Evolutionary conservation across 2,113 vertebrate genomes (phyloP), one percentile per base, ranked within the genome.

Genomic region (Stictonetta naevosa): DNA sequence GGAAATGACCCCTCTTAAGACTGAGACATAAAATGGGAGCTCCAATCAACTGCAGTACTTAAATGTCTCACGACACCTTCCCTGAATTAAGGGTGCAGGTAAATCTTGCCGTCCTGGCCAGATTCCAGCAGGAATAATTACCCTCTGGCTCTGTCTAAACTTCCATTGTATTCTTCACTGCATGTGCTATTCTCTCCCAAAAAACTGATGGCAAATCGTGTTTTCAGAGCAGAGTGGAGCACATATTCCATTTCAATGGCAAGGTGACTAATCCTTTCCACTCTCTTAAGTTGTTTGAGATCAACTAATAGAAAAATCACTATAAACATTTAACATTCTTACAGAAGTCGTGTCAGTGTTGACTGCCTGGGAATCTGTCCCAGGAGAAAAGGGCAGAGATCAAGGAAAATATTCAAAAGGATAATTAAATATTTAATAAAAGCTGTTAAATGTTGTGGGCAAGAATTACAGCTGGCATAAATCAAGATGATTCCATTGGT

Each of bases 381-480:
- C 88, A 36, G 72, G 83, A 93, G 93, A 34, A 60, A 78, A 92
- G 88, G 88, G 86, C 90, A 95, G 69, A 92, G 95, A 95, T 93
- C 95, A 96, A 92, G 90, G 93, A 18, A 94, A 83, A 81, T 18
- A n/a, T 75, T 96, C 88, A 74, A 78, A 92, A 78, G 56, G 77
- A 44, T 82, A 93, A 96, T 94, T 68, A 93, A 96, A 94, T 93
- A 94, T 96, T 94, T 90, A 94, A 96, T 88, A 92, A 96, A 94
- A 86, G 68, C 48, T 0, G 0, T 86, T 94, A 92, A 95, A 90
- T 72, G 50, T 78, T 22, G 76, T 86, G 95, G 95, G 93, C 23
- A 52, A 85, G 92, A 66, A 42, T 44, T 90, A 86, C 42, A 67
- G 76, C 52, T 0, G 0, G 58, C 58, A 22, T 53, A 88, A 96